Percentiles rank a stretch among this genome's conserved stretches.
These are phyloP conservation scores for Penaeus monodon DNA, from an alignment of 2,888 invertebrate species.

Conservation along the genomic window DNA sequence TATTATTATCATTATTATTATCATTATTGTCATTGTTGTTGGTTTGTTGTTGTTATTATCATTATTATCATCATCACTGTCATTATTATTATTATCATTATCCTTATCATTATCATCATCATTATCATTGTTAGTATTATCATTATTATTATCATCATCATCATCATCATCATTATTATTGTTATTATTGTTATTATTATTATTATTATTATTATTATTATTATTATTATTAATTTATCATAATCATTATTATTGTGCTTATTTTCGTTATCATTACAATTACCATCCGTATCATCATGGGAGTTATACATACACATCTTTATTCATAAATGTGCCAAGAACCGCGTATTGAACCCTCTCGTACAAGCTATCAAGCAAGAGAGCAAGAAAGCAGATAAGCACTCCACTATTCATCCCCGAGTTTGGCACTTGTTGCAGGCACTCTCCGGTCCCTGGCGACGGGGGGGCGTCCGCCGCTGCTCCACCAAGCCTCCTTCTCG, in stretches of 20 bases:
- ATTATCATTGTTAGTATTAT: constrained; percentile 7
- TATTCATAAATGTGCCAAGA: too few relatives aligned
- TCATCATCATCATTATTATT: constrained; percentile 5
- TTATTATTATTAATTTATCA: constrained; percentile 13
- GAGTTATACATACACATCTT: too few relatives aligned
- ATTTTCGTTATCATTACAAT: neutral
- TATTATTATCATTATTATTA: too few relatives aligned
- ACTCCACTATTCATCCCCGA: too few relatives aligned
- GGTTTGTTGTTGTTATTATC: too few relatives aligned
- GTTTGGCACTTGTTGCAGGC: constrained; percentile 1
- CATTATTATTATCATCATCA: neutral
- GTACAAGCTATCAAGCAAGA: too few relatives aligned
- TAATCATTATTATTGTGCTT: neutral
- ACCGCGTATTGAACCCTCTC: too few relatives aligned
- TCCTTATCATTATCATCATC: neutral
- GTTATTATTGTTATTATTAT: constrained; percentile 6
- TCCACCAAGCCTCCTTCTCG: neutral
- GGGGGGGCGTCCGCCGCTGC: neutral
- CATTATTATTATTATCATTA: too few relatives aligned
- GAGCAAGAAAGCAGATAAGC: too few relatives aligned
- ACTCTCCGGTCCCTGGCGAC: neutral
- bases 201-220: constrained; percentile 18
- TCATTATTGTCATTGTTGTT: too few relatives aligned
- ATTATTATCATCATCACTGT: too few relatives aligned
- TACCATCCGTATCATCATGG: neutral